Conservation (phyloP, 2,888 invertebrate species). For the Pollenia angustigena region DNA sequence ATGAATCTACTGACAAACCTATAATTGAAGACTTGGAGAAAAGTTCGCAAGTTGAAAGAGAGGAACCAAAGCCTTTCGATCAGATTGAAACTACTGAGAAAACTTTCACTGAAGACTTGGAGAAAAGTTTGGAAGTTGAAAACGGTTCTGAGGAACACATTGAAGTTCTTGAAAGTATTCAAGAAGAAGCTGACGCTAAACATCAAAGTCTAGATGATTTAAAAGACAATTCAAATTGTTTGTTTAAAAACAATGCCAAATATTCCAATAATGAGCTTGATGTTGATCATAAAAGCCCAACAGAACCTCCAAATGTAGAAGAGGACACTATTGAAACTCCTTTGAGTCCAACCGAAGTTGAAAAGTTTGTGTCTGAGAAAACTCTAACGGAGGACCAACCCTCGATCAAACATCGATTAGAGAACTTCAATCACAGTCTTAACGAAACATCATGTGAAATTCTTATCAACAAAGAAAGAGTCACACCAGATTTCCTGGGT, state of each 20-base stretch:
- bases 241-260: background rate
- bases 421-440: background rate
- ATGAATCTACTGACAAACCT: no score
- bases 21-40: no score
- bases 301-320: background rate
- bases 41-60: no score
- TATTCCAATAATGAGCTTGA: background rate
- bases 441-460: background rate
- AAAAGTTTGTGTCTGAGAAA: background rate
- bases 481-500: constrained; percentile 43
- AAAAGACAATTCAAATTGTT: background rate
- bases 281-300: background rate
- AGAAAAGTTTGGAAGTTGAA: no score
- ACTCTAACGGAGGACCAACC: background rate
- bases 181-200: background rate
- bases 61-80: no score
- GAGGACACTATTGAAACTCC: background rate
- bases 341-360: background rate
- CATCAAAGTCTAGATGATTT: background rate
- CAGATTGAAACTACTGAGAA: no score
- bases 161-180: background rate
- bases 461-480: constrained; percentile 3
- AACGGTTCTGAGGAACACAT: background rate
- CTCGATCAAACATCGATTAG: background rate
- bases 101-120: no score